phyloP scores from a whole-genome alignment of 2,113 vertebrate species.

The Epinephelus fuscoguttatus region DNA sequence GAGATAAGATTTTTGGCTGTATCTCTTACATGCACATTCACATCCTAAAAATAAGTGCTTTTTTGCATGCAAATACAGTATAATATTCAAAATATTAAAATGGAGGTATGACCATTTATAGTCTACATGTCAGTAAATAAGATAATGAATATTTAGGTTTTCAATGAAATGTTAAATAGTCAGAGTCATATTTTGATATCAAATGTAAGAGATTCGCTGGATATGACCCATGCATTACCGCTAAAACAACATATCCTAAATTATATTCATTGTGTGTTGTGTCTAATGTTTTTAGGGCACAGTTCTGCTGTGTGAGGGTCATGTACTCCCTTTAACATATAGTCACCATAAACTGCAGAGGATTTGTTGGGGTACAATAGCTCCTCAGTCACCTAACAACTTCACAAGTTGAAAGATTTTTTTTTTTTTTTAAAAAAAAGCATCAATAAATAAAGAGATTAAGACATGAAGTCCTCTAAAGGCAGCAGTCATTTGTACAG shows the following conservation, averaged over 20 bases:
- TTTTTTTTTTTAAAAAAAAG: too few relatives aligned
- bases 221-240: not conserved
- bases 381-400: not conserved
- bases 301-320: not conserved
- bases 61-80: not conserved
- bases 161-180: not conserved
- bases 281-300: not conserved
- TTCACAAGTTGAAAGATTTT: not conserved
- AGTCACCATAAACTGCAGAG: not conserved
- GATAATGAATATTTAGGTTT: not conserved
- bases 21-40: not conserved
- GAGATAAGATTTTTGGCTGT: not conserved
- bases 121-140: not conserved
- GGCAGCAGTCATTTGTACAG: not conserved
- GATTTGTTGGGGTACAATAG: not conserved
- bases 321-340: not conserved
- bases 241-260: not conserved
- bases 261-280: not conserved
- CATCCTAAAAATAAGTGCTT: not conserved
- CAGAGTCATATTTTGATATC: not conserved
- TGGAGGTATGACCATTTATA: not conserved
- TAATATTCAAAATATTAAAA: not conserved
- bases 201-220: not conserved
- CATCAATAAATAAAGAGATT: constrained; percentile 2
- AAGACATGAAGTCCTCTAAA: not conserved